Evolutionary conservation across 2,888 invertebrate species (phyloP).

Genomic region (Conops quadrifasciatus): DNA sequence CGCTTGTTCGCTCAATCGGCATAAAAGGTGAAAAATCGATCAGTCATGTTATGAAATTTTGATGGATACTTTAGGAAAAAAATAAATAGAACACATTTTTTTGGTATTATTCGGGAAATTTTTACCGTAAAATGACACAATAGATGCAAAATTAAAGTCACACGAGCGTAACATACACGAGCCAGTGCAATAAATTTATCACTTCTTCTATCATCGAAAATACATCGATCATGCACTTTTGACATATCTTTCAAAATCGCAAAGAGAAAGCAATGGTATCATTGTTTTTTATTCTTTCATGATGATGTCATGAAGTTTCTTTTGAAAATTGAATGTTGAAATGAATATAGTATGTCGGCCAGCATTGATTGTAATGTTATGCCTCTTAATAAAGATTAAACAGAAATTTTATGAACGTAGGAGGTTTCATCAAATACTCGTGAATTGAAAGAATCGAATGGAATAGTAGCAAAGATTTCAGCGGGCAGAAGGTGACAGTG

Average conservation of each 20-base stretch:
- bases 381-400: no score
- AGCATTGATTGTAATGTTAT: no score
- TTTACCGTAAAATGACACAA: slow-evolving; percentile 27
- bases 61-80: slow-evolving; percentile 12
- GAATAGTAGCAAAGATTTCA: no score
- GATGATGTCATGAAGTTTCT: not conserved
- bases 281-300: not conserved
- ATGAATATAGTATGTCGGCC: no score
- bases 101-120: slow-evolving; percentile 19
- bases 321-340: no score
- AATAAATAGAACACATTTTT: slow-evolving; percentile 6
- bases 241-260: slow-evolving; percentile 13
- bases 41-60: slow-evolving; percentile 4
- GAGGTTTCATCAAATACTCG: no score
- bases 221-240: slow-evolving; percentile 31
- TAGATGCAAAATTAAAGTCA: slow-evolving; percentile 43
- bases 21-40: slow-evolving; percentile 13
- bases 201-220: not conserved
- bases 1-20: no score
- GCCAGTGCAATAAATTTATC: not conserved
- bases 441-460: no score
- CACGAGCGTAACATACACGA: slow-evolving; percentile 52
- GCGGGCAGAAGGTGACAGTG: no score
- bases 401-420: no score
- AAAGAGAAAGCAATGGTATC: not conserved